phyloP scores from a whole-genome alignment of 2,888 invertebrate species.

The Synanthedon andrenaeformis region DNA sequence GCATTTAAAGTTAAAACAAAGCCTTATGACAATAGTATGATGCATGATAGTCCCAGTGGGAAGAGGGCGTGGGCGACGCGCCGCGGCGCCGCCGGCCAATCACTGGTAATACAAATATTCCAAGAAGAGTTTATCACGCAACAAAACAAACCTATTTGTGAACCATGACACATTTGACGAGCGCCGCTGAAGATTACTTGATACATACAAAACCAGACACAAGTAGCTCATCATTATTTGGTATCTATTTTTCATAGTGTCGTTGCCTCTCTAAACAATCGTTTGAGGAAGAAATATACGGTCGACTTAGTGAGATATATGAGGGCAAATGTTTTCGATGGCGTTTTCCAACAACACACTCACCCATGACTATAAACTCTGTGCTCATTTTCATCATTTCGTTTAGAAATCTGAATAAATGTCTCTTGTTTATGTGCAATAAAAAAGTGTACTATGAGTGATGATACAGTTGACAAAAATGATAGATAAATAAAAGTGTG shows the following conservation, averaged over 20 bases:
- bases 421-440: constrained; percentile 4
- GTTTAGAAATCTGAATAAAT: constrained; percentile 11
- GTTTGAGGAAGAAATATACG: constrained; percentile 17
- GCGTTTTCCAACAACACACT: constrained; percentile 3
- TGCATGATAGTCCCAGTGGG: too few relatives aligned
- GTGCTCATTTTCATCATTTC: constrained; percentile 1
- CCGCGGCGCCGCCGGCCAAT: constrained; percentile 32
- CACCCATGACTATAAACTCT: too few relatives aligned
- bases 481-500: constrained; percentile 13
- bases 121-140: constrained; percentile 47
- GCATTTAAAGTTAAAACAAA: too few relatives aligned
- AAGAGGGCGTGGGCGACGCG: constrained; percentile 27
- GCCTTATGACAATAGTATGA: too few relatives aligned
- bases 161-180: constrained; percentile 28
- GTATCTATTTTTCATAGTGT: constrained; percentile 28
- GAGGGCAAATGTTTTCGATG: constrained; percentile 7
- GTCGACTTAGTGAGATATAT: constrained; percentile 12
- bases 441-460: neutral
- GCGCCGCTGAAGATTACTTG: constrained; percentile 7
- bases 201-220: constrained; percentile 9
- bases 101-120: constrained; percentile 45
- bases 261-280: constrained; percentile 18
- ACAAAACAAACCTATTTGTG: constrained; percentile 48
- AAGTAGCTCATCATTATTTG: constrained; percentile 22
- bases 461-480: neutral